Evolutionary conservation across 2,797 vertebrate genomes (phyloP).

Genomic region (Rhodeus uyekii): DNA sequence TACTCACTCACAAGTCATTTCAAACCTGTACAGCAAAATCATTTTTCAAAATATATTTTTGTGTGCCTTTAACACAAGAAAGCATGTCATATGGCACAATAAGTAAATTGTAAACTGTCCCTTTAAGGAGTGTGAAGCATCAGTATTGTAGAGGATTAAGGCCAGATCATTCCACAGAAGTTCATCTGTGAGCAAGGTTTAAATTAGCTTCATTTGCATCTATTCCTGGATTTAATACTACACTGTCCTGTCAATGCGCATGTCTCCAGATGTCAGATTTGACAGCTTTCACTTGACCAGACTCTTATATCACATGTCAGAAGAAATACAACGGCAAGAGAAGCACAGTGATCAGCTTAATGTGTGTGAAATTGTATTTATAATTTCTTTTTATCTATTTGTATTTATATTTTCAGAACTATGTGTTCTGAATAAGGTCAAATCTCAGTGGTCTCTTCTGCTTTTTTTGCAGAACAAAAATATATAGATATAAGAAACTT

Average conservation of each 20-base stretch:
- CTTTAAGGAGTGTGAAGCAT: constrained; percentile 1
- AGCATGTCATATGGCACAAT: not conserved
- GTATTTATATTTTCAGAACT: not conserved
- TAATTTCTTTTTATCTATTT: not conserved
- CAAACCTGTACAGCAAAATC: not conserved
- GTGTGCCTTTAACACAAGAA: not conserved
- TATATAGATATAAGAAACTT: no score
- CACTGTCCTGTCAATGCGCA: not conserved
- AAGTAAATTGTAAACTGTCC: not conserved
- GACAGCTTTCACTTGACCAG: not conserved
- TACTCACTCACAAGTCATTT: not conserved
- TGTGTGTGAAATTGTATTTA: constrained; percentile 2
- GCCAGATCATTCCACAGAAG: not conserved
- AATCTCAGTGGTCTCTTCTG: not conserved
- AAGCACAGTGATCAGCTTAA: not conserved
- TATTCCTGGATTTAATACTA: constrained; percentile 25
- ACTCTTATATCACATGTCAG: not conserved
- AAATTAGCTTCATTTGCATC: constrained; percentile 24
- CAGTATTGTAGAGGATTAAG: not conserved
- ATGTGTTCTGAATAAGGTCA: not conserved
- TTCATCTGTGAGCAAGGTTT: constrained; percentile 26
- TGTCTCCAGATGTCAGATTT: not conserved
- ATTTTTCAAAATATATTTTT: not conserved
- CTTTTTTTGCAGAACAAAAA: no score
- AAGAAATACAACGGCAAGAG: not conserved